Evolutionary conservation across 64 coral and sea anemone genomes (phyloP).

Genomic region (Pocillopora damicornis): DNA sequence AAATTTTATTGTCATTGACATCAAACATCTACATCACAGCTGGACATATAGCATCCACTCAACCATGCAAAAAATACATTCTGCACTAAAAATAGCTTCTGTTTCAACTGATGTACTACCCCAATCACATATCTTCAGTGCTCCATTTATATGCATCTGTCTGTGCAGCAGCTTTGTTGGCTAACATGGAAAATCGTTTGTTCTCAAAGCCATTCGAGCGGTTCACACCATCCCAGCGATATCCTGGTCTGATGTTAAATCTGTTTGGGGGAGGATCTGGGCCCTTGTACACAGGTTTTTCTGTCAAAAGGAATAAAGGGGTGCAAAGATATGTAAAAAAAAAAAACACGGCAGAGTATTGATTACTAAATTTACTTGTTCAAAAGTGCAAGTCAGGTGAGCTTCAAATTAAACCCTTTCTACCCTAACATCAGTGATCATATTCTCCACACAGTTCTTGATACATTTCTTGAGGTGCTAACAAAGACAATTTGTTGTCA

Average conservation of each 20-base stretch:
- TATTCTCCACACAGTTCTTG: too few species aligned
- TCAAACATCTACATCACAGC: too few species aligned
- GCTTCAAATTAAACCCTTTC: too few species aligned
- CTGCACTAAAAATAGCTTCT: too few species aligned
- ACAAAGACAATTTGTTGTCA: too few species aligned
- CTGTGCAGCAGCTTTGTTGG: constrained; percentile 73
- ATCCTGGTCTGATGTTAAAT: constrained; percentile 85
- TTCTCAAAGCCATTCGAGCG: constrained; percentile 95
- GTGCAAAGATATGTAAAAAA: too few species aligned
- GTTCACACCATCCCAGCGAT: constrained; percentile 72
- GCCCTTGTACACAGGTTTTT: constrained; percentile 84
- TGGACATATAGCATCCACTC: too few species aligned
- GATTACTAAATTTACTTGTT: too few species aligned
- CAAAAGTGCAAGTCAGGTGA: background rate
- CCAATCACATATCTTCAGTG: constrained; percentile 85
- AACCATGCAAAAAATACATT: too few species aligned
- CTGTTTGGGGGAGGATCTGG: constrained; percentile 79
- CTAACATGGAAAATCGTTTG: constrained; percentile 89
- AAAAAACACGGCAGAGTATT: background rate
- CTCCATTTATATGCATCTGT: constrained; percentile 89
- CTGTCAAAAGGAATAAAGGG: background rate
- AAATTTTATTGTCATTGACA: too few species aligned
- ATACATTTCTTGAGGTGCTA: too few species aligned
- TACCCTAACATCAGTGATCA: too few species aligned
- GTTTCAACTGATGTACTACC: background rate